Percentiles rank a stretch among this genome's conserved stretches.
Conservation (phyloP, 1,140 invertebrate genomes). For the Aethina tumida region DNA sequence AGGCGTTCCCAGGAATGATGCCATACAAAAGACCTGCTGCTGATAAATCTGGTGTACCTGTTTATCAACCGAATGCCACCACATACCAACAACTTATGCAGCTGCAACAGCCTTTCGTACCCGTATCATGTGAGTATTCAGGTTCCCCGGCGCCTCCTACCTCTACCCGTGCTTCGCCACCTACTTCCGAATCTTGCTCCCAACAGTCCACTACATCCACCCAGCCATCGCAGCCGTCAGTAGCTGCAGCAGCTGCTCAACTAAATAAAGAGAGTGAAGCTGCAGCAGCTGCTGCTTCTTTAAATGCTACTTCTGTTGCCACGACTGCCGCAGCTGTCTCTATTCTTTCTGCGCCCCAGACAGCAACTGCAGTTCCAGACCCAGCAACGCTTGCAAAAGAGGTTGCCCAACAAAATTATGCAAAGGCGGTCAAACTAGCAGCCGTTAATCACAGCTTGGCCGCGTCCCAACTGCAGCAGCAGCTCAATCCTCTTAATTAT, state of each 20-base stretch:
- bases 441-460: conserved; percentile 39
- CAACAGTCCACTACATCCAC: conserved; percentile 7
- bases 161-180: conserved; percentile 28
- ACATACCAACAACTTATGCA: conserved; percentile 94
- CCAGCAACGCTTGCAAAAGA: conserved; percentile 59
- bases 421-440: conserved; percentile 53
- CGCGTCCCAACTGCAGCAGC: conserved; percentile 24
- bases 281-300: conserved; percentile 5
- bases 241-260: conserved; percentile 16
- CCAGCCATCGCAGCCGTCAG: conserved; percentile 25
- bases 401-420: conserved; percentile 67
- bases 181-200: conserved; percentile 13
- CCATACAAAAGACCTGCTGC: conserved; percentile 89
- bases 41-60: conserved; percentile 89
- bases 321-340: conserved; percentile 11
- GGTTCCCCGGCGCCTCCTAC: conserved; percentile 45
- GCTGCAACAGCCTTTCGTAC: conserved; percentile 85
- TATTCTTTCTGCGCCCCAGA: conserved; percentile 10
- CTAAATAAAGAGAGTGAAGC: conserved; percentile 17
- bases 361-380: conserved; percentile 35
- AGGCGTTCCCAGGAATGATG: conserved; percentile 90
- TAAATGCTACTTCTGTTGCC: conserved; percentile 11
- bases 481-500: conserved; percentile 59
- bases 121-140: conserved; percentile 87
- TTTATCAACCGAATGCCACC: conserved; percentile 84